Base-by-base conservation (phyloP, 23 tunicate species). In the Clavelina lepadiformis region DNA sequence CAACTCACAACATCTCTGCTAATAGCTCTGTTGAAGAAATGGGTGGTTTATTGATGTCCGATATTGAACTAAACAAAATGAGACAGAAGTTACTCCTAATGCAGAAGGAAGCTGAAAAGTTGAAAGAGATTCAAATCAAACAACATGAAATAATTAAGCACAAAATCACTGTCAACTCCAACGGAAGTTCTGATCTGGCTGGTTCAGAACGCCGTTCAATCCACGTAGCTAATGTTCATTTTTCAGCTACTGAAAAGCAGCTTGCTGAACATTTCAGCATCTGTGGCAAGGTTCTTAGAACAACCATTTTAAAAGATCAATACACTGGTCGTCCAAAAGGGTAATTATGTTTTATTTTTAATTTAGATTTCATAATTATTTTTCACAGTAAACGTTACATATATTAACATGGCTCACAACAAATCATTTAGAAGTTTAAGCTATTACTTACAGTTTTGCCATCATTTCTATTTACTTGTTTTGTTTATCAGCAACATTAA, bases 321-420 rank as follows among this genome's bases (percentile, higher is more conserved):
- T 71, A 57, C 30, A 81, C 82, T 70, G 89, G 97, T n/a, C 79
- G 75, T 47, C 80, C 97, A 0, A 89, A 89, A 69, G 97, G 97
- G 95, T 86, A 77, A 64, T 79, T 71, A 15, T 63, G 20, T 8
- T 13, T 63, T 34, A 3, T 35, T 63, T n/a, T n/a, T n/a, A n/a
- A n/a, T n/a, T n/a, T n/a, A n/a, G n/a, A n/a, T n/a, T n/a, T n/a
- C n/a, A n/a, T n/a, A n/a, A n/a, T n/a, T n/a, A n/a, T n/a, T n/a
- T n/a, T n/a, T n/a, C n/a, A n/a, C n/a, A n/a, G n/a, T n/a, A n/a
- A n/a, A n/a, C n/a, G n/a, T n/a, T n/a, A n/a, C n/a, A n/a, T n/a
- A n/a, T n/a, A n/a, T n/a, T n/a, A n/a, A n/a, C n/a, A n/a, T n/a
- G n/a, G n/a, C n/a, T n/a, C n/a, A n/a, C n/a, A n/a, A n/a, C n/a